phyloP scores from a whole-genome alignment of 2,113 vertebrate species.

The Proteles cristata region DNA sequence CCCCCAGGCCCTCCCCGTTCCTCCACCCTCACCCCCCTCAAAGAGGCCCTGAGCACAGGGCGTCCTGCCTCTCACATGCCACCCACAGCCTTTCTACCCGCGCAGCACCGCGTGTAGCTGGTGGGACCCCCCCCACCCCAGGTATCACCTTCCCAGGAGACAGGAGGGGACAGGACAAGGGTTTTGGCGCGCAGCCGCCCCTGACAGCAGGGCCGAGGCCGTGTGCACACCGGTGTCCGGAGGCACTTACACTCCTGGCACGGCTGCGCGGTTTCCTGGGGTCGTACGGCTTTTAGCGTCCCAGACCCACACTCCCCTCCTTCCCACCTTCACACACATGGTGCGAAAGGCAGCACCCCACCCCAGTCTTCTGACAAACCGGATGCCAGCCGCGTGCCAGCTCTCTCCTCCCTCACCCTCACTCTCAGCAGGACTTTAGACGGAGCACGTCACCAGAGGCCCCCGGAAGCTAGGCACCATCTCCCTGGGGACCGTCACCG shows the following conservation, averaged over 20 bases:
- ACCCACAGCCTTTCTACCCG: not conserved
- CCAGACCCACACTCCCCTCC: not conserved
- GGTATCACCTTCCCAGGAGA: not conserved
- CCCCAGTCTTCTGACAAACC: not conserved
- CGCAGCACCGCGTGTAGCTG: not conserved
- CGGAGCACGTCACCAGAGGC: not conserved
- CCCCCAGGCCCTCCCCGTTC: not conserved
- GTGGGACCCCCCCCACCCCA: not conserved
- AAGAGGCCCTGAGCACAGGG: not conserved
- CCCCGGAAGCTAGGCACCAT: not conserved
- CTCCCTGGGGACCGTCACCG: rapidly evolving
- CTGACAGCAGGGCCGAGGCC: not conserved
- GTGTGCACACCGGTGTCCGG: rapidly evolving
- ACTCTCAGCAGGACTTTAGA: rapidly evolving
- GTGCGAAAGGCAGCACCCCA: not conserved
- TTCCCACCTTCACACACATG: not conserved
- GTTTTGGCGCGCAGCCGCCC: rapidly evolving
- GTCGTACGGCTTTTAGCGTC: not conserved
- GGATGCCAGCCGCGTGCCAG: not conserved
- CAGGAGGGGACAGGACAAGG: not conserved
- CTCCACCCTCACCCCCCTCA: not conserved
- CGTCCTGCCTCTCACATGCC: not conserved
- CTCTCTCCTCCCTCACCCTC: not conserved
- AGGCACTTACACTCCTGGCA: not conserved
- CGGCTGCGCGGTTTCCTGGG: not conserved